Percentiles rank a stretch among this genome's conserved stretches.
Evolutionary conservation across 2,113 vertebrate genomes (phyloP).

Genomic region (Serilophus lunatus): DNA sequence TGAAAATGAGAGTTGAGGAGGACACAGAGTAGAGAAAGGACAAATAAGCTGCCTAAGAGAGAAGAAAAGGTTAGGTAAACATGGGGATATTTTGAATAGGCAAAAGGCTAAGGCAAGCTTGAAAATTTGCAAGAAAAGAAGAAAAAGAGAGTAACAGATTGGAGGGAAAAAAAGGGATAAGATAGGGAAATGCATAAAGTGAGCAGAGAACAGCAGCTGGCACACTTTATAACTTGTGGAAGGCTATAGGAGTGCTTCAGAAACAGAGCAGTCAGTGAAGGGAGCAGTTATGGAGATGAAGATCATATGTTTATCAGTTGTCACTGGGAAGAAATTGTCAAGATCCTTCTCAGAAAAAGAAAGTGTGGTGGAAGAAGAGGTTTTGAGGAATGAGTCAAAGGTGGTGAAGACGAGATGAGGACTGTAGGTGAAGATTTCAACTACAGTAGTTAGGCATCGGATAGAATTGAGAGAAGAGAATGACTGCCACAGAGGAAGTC

Average conservation of each 20-base stretch:
- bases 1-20: background rate
- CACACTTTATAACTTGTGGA: background rate
- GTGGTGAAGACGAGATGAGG: background rate
- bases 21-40: background rate
- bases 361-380: background rate
- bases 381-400: background rate
- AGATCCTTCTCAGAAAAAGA: background rate
- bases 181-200: background rate
- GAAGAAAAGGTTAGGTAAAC: background rate
- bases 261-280: background rate
- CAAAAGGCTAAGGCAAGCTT: background rate
- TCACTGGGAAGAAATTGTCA: background rate
- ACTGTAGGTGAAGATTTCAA: background rate
- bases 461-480: background rate
- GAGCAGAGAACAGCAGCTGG: background rate
- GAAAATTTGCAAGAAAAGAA: background rate
- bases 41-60: background rate
- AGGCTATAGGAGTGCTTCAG: background rate
- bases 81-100: background rate
- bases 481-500: background rate
- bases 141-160: background rate
- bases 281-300: background rate
- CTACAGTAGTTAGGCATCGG: background rate
- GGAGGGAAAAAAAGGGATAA: background rate
- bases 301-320: background rate